Evolutionary conservation across 2,797 vertebrate genomes (phyloP), one percentile per base, ranked within the genome.

Genomic region (Catamblyrhynchus diadema): DNA sequence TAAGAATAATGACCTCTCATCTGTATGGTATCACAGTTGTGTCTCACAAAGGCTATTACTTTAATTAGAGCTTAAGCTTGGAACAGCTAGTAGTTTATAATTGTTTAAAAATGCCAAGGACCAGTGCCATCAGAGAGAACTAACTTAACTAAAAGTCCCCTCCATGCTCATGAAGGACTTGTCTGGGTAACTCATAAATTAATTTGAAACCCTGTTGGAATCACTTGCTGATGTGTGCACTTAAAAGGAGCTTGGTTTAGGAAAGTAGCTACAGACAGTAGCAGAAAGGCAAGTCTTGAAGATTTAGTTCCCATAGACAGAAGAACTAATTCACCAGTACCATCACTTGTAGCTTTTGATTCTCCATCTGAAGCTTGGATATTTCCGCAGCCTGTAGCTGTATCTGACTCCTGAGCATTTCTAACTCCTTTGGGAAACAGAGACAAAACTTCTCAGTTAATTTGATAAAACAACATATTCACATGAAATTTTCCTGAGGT

Each of bases 311-410:
- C 80, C 27, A 9, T 8, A 61, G 16, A 64, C 32, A 81, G 62
- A 47, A 37, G 2, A 81, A 86, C 10, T 78, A 97, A 96, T 97
- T 98, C 98, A 96, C 95, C 4, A 81, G 91, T 97, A 99, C 98
- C 81, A 96, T 96, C 97, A 97, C 97, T 86, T 98, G 98, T 24
- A 98, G 98, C 59, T 99, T 98, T 64, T 98, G 98, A 70, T 98
- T 98, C 94, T 99, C 99, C 3, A 95, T 83, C 93, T 99, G 98
- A 74, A 99, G 98, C 75, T 98, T 98, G 35, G 95, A 93, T 73
- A 99, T 98, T 95, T 99, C 99, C 42, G 94, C 47, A 32, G 97
- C 96, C 95, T 99, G 98, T 20, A 98, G 96, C 42, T 98, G 97
- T 75, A 99, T 91, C 93, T 98, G 98, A 92, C 94, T 97, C 95